Evolutionary conservation across 1,140 invertebrate species (phyloP), one percentile per base, ranked within the genome.

Genomic region (Papilio helenus): DNA sequence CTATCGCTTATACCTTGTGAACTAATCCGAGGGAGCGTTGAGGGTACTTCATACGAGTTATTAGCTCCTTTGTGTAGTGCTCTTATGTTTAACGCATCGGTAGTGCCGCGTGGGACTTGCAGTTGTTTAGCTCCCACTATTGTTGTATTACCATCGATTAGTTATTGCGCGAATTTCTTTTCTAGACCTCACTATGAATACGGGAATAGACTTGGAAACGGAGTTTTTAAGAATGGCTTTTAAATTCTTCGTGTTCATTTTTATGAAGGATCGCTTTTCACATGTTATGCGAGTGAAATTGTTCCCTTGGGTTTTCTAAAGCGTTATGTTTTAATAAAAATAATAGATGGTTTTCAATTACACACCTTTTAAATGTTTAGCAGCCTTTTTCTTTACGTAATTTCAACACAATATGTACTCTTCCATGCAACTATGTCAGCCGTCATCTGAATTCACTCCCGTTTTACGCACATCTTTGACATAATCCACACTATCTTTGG

Each of bases 21-120:
- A 74, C 14, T 34, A 65, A 39, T 51, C 80, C 51, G 79, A 79
- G 84, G 85, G 86, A 86, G 86, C 85, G 88, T 87, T 91, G 90
- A 92, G 90, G 88, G 90, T 86, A 83, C 88, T 90, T 90, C 92
- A 93, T 84, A 93, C 92, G 90, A 90, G 90, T 90, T 93, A 93
- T 93, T 93, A 93, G 90, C 89, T 85, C 88, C 86, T 86, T 93
- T 91, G 90, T 91, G 76, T 83, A 87, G 85, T 83, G 86, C 83
- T 83, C 85, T 82, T 83, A 89, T 91, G 90, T 92, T 89, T 90
- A 88, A 89, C 88, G 89, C 88, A 81, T 82, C 89, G 89, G 49
- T 85, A 87, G 72, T 55, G 73, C 81, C 79, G 84, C 88, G 87
- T 89, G 87, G 89, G 82, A 83, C 80, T 84, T 82, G 78, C 85